Base-by-base conservation (phyloP, 2,113 vertebrate genomes). In the Eudyptes chrysolophus region DNA sequence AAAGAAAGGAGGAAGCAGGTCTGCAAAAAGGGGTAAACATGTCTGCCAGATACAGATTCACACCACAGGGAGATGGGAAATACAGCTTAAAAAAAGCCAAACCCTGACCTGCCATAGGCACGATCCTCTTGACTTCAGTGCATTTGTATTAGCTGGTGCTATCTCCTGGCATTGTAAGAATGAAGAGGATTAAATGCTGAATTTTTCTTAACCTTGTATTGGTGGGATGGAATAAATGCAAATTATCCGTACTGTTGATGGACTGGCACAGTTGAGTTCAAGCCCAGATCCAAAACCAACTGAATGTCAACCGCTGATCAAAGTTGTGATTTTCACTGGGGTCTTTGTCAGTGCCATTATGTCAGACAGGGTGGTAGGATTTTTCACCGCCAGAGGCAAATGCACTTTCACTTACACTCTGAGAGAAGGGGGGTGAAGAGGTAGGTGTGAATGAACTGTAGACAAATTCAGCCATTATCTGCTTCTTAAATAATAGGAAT, bases 11-110 rank as follows among this genome's bases (percentile, higher is more conserved):
- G 9, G 32, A 82, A 78, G 20, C 10, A 83, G 46, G 62, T 49
- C 66, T 57, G 60, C 25, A 78, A 76, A 74, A 86, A 76, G 7
- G 2, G 24, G 14, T 76, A 55, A 72, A 30, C 5, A 17, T 2
- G 0, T 69, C 66, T 86, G 6, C n/a, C 72, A 52, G 29, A 27
- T 79, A 80, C 16, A 79, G 49, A 65, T 74, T 38, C 16, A 36
- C 4, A 29, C 14, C 0, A 0, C 8, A 6, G 48, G 36, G 13
- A 76, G 32, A 44, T 69, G 12, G 58, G 40, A 72, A 87, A n/a
- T 12, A 12, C 6, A 70, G 15, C 68, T 79, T 71, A 14, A 92
- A 75, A 95, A 38, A 74, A 16, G 3, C 7, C 46, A 32, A 57
- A 21, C 6, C 7, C 6, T 78, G 36, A 80, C 30, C 40, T 70